Conservation (phyloP, 2,113 vertebrate species). For the Tautogolabrus adspersus region DNA sequence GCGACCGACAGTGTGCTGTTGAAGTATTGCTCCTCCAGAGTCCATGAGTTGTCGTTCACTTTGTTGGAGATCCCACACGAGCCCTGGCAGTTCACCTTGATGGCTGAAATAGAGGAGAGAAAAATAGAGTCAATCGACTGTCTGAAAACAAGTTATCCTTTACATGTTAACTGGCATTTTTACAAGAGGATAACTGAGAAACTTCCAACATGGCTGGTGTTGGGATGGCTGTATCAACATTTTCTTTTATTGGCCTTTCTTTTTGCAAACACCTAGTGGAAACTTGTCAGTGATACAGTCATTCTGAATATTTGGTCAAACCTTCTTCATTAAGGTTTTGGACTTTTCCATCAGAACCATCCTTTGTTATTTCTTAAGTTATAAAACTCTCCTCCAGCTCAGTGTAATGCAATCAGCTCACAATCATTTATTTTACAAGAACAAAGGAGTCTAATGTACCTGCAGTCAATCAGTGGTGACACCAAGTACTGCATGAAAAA, state of each 20-base stretch:
- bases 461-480: background rate
- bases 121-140: slow-evolving; percentile 1
- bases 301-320: too few species aligned
- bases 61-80: slow-evolving; percentile 93
- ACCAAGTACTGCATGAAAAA: background rate
- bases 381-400: too few species aligned
- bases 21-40: slow-evolving; percentile 92
- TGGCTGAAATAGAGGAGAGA: slow-evolving; percentile 82
- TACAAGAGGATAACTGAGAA: background rate
- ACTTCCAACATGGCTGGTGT: background rate
- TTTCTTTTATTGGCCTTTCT: too few species aligned
- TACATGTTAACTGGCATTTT: background rate
- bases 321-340: too few species aligned
- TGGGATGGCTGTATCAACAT: too few species aligned
- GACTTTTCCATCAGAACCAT: too few species aligned
- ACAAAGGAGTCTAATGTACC: background rate
- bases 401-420: too few species aligned
- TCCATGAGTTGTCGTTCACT: slow-evolving; percentile 88
- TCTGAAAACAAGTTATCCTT: slow-evolving; percentile 1
- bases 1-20: slow-evolving; percentile 92
- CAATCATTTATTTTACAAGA: background rate
- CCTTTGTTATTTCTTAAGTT: background rate
- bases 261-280: too few species aligned
- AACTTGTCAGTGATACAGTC: too few species aligned
- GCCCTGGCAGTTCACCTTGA: slow-evolving; percentile 94